phyloP scores from a whole-genome alignment of 2,888 invertebrate species.

The Spodoptera littoralis region DNA sequence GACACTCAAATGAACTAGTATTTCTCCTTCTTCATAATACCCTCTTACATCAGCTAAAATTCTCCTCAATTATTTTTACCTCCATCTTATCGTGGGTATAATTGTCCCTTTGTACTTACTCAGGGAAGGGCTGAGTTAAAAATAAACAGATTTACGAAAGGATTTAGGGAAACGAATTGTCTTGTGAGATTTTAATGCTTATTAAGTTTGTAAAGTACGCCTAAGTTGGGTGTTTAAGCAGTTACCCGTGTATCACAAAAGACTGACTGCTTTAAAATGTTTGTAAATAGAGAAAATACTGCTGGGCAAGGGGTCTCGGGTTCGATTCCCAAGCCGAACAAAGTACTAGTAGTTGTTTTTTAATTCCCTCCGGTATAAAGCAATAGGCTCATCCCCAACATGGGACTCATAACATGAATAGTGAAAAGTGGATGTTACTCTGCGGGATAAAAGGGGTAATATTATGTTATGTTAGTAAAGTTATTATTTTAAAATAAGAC shows the following conservation, averaged over 20 bases:
- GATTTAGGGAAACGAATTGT: conserved; percentile 43
- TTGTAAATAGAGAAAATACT: neutral
- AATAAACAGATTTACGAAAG: conserved; percentile 51
- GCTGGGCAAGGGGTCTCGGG: no score
- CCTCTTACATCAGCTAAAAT: conserved; percentile 29
- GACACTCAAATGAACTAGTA: conserved; percentile 15
- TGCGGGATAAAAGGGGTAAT: no score
- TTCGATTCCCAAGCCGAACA: no score
- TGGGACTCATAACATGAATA: no score
- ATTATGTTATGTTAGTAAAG: no score
- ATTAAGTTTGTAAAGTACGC: conserved; percentile 7
- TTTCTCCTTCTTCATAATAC: conserved; percentile 13
- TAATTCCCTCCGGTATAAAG: no score
- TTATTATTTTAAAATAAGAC: no score
- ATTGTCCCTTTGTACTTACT: conserved; percentile 50
- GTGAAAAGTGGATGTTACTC: no score
- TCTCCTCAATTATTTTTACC: conserved; percentile 47
- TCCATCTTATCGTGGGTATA: conserved; percentile 40
- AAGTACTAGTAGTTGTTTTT: no score
- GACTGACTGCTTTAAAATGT: neutral
- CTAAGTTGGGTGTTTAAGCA: no score
- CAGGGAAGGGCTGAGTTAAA: conserved; percentile 25
- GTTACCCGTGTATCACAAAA: no score
- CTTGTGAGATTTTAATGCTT: conserved; percentile 22
- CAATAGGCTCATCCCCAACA: no score